Conservation (phyloP, 2,888 invertebrate species). For the Hipparchia semele region DNA sequence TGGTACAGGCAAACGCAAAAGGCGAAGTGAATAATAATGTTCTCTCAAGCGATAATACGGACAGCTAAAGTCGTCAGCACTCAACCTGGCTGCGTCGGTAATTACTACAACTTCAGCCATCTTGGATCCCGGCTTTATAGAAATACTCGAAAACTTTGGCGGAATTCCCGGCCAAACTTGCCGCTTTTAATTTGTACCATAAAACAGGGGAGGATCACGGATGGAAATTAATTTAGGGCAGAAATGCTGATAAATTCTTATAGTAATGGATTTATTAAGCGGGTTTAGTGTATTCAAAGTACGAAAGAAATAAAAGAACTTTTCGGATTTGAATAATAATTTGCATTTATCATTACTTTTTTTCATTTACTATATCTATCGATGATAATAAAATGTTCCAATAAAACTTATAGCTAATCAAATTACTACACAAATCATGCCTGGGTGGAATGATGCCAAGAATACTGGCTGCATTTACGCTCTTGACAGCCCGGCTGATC, state of each 20-base stretch:
- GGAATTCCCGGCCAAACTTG: slow-evolving; percentile 38
- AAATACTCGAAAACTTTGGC: slow-evolving; percentile 50
- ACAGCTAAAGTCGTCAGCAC: slow-evolving; percentile 43
- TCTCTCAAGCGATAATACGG: slow-evolving; percentile 38
- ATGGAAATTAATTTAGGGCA: slow-evolving; percentile 40
- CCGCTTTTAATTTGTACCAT: slow-evolving; percentile 40
- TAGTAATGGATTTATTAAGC: slow-evolving; percentile 25
- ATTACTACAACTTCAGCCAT: slow-evolving; percentile 58
- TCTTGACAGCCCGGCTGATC: too few relatives aligned
- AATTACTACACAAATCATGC: too few relatives aligned
- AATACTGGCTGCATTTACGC: too few relatives aligned
- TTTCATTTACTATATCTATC: too few relatives aligned
- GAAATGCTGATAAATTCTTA: slow-evolving; percentile 35
- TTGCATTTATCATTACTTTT: too few relatives aligned
- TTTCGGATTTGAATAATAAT: neutral
- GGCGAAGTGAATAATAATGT: slow-evolving; percentile 36
- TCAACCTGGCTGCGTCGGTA: slow-evolving; percentile 53
- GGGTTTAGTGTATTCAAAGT: neutral
- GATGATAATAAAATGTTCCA: too few relatives aligned
- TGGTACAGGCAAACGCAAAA: slow-evolving; percentile 19
- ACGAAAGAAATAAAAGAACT: neutral
- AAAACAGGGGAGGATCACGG: slow-evolving; percentile 34
- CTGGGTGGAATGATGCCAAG: too few relatives aligned
- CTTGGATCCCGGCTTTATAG: slow-evolving; percentile 48
- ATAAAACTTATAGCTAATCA: too few relatives aligned